Evolutionary conservation across 2,888 invertebrate genomes (phyloP).

Genomic region (Molanna angustata): DNA sequence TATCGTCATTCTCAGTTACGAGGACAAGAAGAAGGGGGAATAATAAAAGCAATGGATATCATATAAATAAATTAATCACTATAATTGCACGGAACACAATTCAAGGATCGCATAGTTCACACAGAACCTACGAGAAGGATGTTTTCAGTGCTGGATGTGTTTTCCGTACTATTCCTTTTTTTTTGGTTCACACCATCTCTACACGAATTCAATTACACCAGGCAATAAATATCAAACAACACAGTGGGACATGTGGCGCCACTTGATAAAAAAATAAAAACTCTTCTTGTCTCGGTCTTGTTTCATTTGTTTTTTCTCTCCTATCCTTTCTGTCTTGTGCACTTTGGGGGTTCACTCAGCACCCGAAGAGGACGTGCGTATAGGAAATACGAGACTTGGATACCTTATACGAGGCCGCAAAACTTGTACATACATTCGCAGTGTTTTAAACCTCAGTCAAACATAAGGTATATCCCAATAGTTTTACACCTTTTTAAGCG

Average conservation of each 20-base stretch:
- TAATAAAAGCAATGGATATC: no score
- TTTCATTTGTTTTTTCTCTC: constrained; percentile 18
- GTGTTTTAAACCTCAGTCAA: neutral
- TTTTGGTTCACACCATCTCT: no score
- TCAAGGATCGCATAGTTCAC: no score
- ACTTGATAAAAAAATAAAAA: constrained; percentile 14
- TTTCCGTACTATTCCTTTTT: no score
- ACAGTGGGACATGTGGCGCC: constrained; percentile 17
- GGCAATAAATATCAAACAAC: constrained; percentile 17
- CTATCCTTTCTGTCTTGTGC: no score
- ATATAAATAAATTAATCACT: no score
- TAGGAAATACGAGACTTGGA: constrained; percentile 10
- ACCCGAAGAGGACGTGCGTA: constrained; percentile 11
- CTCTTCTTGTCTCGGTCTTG: constrained; percentile 10
- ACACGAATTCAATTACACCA: constrained; percentile 18
- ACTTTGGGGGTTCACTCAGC: constrained; percentile 5
- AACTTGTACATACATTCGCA: neutral
- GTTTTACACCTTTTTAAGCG: neutral
- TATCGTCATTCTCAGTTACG: no score
- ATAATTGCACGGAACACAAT: no score
- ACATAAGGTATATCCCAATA: neutral
- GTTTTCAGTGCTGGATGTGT: no score
- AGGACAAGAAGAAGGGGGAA: no score
- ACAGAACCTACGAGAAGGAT: no score
- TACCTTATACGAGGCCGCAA: constrained; percentile 7